Evolutionary conservation across 2,797 vertebrate genomes (phyloP).

Genomic region (Pangasius sanitwongsei): DNA sequence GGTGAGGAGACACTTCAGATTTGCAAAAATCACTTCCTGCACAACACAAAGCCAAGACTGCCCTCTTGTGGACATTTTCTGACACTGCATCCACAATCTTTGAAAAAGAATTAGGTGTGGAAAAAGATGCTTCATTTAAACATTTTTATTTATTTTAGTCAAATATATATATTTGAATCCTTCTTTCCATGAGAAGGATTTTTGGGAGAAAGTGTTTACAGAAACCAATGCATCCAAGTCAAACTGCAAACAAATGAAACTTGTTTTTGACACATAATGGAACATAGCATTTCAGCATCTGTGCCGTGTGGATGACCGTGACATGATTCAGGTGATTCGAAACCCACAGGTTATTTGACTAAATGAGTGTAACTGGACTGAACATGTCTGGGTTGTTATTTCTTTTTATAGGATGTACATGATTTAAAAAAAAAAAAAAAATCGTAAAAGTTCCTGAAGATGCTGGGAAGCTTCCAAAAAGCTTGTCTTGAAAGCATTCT

Average conservation of each 20-base stretch:
- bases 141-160: conserved; percentile 82
- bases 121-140: conserved; percentile 63
- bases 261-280: conserved; percentile 64
- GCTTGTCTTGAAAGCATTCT: conserved; percentile 69
- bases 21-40: too few species aligned
- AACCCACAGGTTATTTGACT: conserved; percentile 49
- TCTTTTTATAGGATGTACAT: conserved; percentile 56
- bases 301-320: conserved; percentile 69
- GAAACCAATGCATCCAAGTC: conserved; percentile 75
- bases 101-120: not conserved
- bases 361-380: conserved; percentile 62
- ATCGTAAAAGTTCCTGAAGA: conserved; percentile 58
- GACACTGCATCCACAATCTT: not conserved
- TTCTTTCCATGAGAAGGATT: conserved; percentile 75
- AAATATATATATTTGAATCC: conserved; percentile 81
- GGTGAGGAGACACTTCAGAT: not conserved
- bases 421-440: conserved; percentile 56
- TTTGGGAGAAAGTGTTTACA: conserved; percentile 79
- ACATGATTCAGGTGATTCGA: conserved; percentile 39
- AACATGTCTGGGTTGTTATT: conserved; percentile 58
- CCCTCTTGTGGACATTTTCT: conserved; percentile 68
- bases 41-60: conserved; percentile 24
- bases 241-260: conserved; percentile 72
- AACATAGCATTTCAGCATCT: conserved; percentile 66
- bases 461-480: conserved; percentile 61